phyloP scores from a whole-genome alignment of 2,113 vertebrate species.

The Morone saxatilis region DNA sequence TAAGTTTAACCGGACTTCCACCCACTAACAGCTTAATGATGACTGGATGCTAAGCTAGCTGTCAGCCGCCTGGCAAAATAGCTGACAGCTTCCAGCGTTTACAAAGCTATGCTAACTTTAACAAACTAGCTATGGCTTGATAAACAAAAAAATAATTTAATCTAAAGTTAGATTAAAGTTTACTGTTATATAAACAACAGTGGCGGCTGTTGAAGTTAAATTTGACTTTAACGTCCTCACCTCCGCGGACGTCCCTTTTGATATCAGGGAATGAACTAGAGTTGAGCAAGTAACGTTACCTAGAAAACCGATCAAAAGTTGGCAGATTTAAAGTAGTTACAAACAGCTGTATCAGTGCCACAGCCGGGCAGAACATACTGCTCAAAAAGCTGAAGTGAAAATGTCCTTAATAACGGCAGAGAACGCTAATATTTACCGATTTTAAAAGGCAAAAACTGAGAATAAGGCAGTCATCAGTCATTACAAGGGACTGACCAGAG shows the following conservation, averaged over 20 bases:
- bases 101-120: background rate
- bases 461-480: background rate
- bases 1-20: background rate
- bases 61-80: background rate
- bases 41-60: background rate
- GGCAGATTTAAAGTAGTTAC: background rate
- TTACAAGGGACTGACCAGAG: background rate
- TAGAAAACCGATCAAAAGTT: background rate
- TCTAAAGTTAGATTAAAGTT: background rate
- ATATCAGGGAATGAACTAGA: too few relatives aligned
- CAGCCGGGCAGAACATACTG: background rate
- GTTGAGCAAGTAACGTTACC: background rate
- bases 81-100: background rate
- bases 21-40: background rate
- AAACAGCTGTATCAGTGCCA: background rate
- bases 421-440: background rate
- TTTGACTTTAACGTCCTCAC: background rate
- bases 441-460: background rate
- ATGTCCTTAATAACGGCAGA: fast-evolving
- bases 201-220: background rate
- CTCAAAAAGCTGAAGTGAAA: too few relatives aligned
- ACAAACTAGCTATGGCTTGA: background rate
- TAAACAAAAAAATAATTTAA: too few relatives aligned
- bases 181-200: background rate
- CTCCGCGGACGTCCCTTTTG: background rate